Percentiles rank a stretch among this genome's conserved stretches.
Evolutionary conservation across 2,888 invertebrate genomes (phyloP).

Genomic region (Hypolimnas misippus): DNA sequence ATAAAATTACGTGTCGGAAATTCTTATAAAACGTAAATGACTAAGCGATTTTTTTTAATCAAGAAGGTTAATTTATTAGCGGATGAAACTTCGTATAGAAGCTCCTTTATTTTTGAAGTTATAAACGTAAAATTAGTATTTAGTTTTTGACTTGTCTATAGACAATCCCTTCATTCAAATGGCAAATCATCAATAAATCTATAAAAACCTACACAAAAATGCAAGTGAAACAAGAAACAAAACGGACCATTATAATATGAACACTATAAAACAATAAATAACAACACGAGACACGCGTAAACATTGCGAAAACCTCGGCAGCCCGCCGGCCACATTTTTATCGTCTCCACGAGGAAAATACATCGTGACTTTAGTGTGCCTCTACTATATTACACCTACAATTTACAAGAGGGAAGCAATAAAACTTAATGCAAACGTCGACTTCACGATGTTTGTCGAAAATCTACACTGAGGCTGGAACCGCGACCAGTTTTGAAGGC

Average conservation of each 20-base stretch:
- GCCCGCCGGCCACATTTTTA: conserved; percentile 61
- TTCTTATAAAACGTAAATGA: no score
- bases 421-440: conserved; percentile 78
- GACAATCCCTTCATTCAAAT: no score
- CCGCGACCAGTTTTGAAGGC: conserved; percentile 58
- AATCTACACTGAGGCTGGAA: conserved; percentile 62
- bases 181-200: no score
- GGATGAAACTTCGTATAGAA: no score
- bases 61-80: no score
- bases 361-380: conserved; percentile 57
- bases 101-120: no score
- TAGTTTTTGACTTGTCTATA: no score
- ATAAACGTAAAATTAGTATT: no score
- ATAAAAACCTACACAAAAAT: no score
- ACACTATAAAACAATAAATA: conserved; percentile 31
- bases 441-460: conserved; percentile 71
- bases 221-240: not conserved
- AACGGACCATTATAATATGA: conserved; percentile 12
- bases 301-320: conserved; percentile 51
- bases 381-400: conserved; percentile 69
- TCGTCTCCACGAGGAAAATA: conserved; percentile 61
- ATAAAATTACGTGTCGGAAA: no score
- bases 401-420: conserved; percentile 77
- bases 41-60: no score
- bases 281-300: conserved; percentile 48